Conservation (phyloP, 2,888 invertebrate genomes). For the Cordilura impudica region DNA sequence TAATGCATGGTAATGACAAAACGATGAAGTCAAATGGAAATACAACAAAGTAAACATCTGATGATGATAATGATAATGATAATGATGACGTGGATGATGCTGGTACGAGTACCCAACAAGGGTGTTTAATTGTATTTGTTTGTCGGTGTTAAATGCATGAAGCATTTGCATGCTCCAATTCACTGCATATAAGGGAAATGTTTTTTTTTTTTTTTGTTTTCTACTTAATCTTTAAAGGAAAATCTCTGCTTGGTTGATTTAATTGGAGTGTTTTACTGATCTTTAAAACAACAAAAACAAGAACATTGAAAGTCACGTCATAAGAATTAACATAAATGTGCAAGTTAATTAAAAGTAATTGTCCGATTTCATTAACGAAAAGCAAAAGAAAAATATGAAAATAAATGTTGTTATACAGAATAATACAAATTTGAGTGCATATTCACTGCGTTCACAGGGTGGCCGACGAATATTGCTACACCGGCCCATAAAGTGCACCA, state of each 20-base stretch:
- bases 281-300: conserved; percentile 3
- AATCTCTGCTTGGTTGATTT: background rate
- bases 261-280: conserved; percentile 20
- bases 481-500: too few species aligned
- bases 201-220: background rate
- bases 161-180: background rate
- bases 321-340: conserved; percentile 38
- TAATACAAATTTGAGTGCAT: too few species aligned
- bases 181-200: background rate
- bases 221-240: background rate
- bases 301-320: too few species aligned
- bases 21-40: conserved; percentile 32
- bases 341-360: conserved; percentile 38
- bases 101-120: background rate
- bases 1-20: conserved; percentile 42
- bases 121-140: background rate
- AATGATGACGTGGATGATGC: background rate
- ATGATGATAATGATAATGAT: background rate
- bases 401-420: too few species aligned
- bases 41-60: conserved; percentile 1
- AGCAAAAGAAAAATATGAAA: background rate
- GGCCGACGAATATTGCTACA: too few species aligned
- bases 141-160: background rate
- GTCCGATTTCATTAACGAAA: conserved; percentile 18
- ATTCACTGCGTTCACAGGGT: too few species aligned